Base-by-base conservation (phyloP, 2,113 vertebrate species). In the Lasiurus borealis region DNA sequence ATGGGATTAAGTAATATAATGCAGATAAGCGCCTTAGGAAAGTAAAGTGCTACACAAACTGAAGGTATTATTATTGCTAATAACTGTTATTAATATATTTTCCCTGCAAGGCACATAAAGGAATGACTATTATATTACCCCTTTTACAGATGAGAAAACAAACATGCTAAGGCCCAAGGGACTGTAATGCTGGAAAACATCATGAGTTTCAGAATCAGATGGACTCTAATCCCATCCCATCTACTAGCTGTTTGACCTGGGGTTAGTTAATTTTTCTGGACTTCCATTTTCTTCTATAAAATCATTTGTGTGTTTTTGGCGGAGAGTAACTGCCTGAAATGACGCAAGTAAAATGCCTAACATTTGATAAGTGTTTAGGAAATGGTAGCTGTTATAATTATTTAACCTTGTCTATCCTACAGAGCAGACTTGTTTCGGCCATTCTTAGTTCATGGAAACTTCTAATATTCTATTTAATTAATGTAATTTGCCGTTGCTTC, bases 1-100 rank as follows among this genome's bases (percentile, higher is more conserved):
- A 52, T 21, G 64, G 64, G 16, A 83, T 10, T 44, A 14, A 46
- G 40, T 21, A 86, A 62, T 62, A 62, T 62, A 62, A 62, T 25
- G 57, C 6, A 69, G 34, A 50, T 59, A 69, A 85, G 68, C 5
- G 21, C 44, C 68, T 73, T 80, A 62, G 64, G 84, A 88, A 88
- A 82, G 40, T 40, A 13, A 95, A 87, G 36, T 57, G 34, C 59
- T 68, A 80, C 10, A 78, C 12, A 85, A 54, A 88, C 27, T 34
- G 40, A 90, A 93, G 44, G 36, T 81, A 46, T 86, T 31, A 66
- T 82, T 69, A 83, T 81, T 83, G 68, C 57, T 92, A 93, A 90
- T 66, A 84, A 72, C 8, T 34, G 57, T 90, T 92, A 64, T 75
- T 80, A 72, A 62, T 18, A 54, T 54, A 50, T 64, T 12, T 78